Evolutionary conservation across 2,888 invertebrate genomes (phyloP).

Genomic region (Drosophila monieri): DNA sequence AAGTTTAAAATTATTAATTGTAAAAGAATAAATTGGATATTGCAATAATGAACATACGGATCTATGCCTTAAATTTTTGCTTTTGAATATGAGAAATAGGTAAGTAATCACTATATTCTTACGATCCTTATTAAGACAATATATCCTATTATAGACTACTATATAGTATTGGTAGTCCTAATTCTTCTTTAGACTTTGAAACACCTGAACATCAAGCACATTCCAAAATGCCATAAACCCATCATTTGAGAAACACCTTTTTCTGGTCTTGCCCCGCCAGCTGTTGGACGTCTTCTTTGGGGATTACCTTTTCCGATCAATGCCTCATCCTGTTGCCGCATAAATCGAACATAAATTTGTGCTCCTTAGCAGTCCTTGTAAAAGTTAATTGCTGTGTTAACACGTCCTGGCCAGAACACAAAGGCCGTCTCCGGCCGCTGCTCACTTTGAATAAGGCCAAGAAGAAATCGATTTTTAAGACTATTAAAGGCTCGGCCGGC

Average conservation of each 20-base stretch:
- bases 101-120: too few species aligned
- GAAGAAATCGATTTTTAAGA: slow-evolving; percentile 58
- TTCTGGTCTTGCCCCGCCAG: slow-evolving; percentile 19
- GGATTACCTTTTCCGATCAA: slow-evolving; percentile 1
- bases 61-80: too few species aligned
- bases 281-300: slow-evolving; percentile 28
- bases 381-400: slow-evolving; percentile 76
- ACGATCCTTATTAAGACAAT: too few species aligned
- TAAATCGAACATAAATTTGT: slow-evolving; percentile 61
- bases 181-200: not conserved
- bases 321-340: slow-evolving; percentile 60
- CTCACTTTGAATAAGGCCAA: slow-evolving; percentile 74
- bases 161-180: not conserved
- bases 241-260: slow-evolving; percentile 3
- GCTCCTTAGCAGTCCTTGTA: slow-evolving; percentile 56
- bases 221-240: slow-evolving; percentile 29
- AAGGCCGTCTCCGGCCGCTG: slow-evolving; percentile 37
- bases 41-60: too few species aligned
- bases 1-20: too few species aligned
- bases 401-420: slow-evolving; percentile 58
- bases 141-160: too few species aligned
- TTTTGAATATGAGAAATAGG: too few species aligned
- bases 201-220: slow-evolving; percentile 12
- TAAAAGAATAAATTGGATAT: too few species aligned
- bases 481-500: slow-evolving; percentile 56